Conservation (phyloP, 1,140 invertebrate genomes). For the Aphelenchoides fujianensis region DNA sequence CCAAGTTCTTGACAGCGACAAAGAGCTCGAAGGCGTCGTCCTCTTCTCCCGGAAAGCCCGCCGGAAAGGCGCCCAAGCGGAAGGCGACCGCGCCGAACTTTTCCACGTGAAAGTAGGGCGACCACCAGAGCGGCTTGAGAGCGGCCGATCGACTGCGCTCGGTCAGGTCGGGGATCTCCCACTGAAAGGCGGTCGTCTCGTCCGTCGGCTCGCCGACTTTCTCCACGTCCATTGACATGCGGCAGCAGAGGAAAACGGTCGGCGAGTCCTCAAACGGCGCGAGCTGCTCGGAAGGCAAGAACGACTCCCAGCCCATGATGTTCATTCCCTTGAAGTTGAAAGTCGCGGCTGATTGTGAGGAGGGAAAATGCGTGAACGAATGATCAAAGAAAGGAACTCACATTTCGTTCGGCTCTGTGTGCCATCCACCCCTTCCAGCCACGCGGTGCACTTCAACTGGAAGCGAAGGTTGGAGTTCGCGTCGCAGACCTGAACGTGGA, state of each 20-base stretch:
- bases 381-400: not conserved
- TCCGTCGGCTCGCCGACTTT: not conserved
- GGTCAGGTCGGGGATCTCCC: not conserved
- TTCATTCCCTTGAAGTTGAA: not conserved
- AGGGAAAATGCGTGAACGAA: not conserved
- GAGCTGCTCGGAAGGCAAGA: not conserved
- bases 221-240: not conserved
- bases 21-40: not conserved
- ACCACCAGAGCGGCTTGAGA: not conserved
- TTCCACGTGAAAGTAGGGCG: not conserved
- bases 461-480: not conserved
- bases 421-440: not conserved
- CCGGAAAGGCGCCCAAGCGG: not conserved
- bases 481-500: not conserved
- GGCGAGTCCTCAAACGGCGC: not conserved
- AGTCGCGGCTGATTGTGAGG: not conserved
- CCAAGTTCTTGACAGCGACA: not conserved
- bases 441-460: not conserved
- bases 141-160: not conserved
- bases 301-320: not conserved
- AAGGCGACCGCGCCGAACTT: not conserved
- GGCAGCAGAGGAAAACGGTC: not conserved
- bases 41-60: not conserved
- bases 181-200: not conserved
- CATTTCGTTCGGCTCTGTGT: not conserved